Percentiles rank a stretch among this genome's conserved stretches.
Conservation (phyloP, 2,113 vertebrate species). For the Raja brachyura region DNA sequence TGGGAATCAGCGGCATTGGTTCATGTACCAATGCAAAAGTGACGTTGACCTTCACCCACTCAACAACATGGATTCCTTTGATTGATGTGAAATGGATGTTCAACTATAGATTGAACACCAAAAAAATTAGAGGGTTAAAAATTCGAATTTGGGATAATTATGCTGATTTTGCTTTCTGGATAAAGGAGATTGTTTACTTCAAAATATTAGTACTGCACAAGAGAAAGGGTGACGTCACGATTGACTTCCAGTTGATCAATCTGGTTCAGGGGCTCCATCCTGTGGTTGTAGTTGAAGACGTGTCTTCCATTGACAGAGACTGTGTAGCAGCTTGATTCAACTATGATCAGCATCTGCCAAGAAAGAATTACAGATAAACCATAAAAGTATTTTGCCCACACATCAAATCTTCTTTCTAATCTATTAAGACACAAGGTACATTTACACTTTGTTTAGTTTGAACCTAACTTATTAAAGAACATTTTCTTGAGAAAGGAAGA, state of each 20-base stretch:
- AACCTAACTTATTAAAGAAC: too few species aligned
- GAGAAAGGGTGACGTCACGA: conserved; percentile 66
- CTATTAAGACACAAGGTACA: too few species aligned
- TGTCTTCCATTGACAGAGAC: conserved; percentile 68
- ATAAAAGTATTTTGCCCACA: not conserved
- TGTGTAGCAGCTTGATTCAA: conserved; percentile 51
- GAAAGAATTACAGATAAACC: not conserved
- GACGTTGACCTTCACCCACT: not conserved
- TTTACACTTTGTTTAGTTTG: too few species aligned
- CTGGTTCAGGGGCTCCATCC: conserved; percentile 50
- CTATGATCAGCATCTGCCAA: conserved; percentile 45
- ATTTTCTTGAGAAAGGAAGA: too few species aligned
- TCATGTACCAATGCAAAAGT: not conserved
- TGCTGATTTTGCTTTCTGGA: not conserved
- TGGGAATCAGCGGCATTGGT: not conserved
- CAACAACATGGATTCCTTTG: not conserved
- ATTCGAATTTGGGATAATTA: not conserved
- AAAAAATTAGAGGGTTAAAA: not conserved
- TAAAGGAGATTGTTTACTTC: not conserved
- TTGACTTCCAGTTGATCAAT: conserved; percentile 62
- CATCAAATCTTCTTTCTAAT: not conserved
- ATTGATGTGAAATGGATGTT: too few species aligned
- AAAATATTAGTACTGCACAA: conserved; percentile 56
- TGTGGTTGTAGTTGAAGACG: conserved; percentile 65
- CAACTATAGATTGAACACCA: not conserved